Evolutionary conservation across 2,797 vertebrate genomes (phyloP).

Genomic region (Enteromius viviparus): DNA sequence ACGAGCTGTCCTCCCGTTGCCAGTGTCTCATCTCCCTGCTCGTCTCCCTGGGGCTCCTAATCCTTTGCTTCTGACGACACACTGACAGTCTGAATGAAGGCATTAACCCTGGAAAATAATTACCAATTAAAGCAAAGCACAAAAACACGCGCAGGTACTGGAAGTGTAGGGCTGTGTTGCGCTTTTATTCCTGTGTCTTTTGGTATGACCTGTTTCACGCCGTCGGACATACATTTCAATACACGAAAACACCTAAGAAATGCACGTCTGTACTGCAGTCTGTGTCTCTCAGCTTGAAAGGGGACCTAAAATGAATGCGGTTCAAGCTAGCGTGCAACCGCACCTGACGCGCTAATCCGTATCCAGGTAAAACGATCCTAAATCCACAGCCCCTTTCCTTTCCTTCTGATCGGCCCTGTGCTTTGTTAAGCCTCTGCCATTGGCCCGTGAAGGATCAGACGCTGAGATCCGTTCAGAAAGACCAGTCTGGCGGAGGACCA

Average conservation of each 20-base stretch:
- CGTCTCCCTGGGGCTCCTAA: conserved; percentile 82
- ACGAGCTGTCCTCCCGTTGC: conserved; percentile 87
- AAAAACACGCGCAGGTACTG: conserved; percentile 54
- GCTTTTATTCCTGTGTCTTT: neutral
- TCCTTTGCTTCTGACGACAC: conserved; percentile 84
- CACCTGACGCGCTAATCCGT: conserved; percentile 77
- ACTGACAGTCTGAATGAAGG: conserved; percentile 86
- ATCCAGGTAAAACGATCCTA: conserved; percentile 85
- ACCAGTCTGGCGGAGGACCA: conserved; percentile 78
- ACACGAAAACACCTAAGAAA: neutral
- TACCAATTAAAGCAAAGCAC: conserved; percentile 76
- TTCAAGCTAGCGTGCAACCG: conserved; percentile 75
- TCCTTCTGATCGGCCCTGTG: conserved; percentile 39
- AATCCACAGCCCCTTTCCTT: conserved; percentile 74
- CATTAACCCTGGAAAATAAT: conserved; percentile 84
- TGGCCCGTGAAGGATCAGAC: conserved; percentile 80
- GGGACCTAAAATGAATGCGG: conserved; percentile 12
- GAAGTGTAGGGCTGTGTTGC: neutral
- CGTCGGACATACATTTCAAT: neutral
- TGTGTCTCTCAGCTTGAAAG: conserved; percentile 5
- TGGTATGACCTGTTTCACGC: conserved; percentile 4
- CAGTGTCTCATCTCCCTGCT: conserved; percentile 80
- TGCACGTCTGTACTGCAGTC: neutral
- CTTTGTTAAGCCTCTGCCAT: conserved; percentile 75
- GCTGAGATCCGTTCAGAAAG: conserved; percentile 77